phyloP scores from a whole-genome alignment of 35 echinoderm and acorn worm species.

The Amphiura filiformis region DNA sequence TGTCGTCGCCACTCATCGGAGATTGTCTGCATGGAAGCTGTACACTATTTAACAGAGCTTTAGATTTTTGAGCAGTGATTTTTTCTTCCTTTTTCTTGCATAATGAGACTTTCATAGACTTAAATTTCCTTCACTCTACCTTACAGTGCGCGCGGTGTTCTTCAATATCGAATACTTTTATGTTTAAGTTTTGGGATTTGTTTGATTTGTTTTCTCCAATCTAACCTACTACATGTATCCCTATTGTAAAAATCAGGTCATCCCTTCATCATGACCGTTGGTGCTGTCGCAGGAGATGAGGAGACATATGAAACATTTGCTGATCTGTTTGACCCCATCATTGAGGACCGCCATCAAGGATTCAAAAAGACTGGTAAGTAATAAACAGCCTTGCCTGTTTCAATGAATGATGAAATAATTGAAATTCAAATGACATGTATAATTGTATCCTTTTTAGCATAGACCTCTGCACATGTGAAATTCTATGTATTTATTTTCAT shows the following conservation, averaged over 20 bases:
- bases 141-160: too few species aligned
- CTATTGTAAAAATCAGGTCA: too few species aligned
- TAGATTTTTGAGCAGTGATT: too few species aligned
- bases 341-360: constrained; percentile 68
- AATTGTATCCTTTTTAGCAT: background rate
- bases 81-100: too few species aligned
- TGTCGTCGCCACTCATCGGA: too few species aligned
- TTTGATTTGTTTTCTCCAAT: background rate
- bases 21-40: too few species aligned
- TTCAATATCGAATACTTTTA: too few species aligned
- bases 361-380: constrained; percentile 70
- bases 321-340: constrained; percentile 66
- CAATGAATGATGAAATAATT: background rate
- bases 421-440: background rate
- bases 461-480: background rate
- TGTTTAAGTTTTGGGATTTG: background rate
- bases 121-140: too few species aligned
- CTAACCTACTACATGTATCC: background rate
- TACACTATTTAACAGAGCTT: too few species aligned
- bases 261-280: constrained; percentile 44
- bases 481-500: constrained; percentile 12
- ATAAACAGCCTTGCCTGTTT: background rate
- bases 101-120: too few species aligned
- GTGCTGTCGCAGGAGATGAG: constrained; percentile 74
- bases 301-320: constrained; percentile 60